phyloP scores from a whole-genome alignment of 92 coral and sea anemone genomes.

The Epizoanthus rinbou region DNA sequence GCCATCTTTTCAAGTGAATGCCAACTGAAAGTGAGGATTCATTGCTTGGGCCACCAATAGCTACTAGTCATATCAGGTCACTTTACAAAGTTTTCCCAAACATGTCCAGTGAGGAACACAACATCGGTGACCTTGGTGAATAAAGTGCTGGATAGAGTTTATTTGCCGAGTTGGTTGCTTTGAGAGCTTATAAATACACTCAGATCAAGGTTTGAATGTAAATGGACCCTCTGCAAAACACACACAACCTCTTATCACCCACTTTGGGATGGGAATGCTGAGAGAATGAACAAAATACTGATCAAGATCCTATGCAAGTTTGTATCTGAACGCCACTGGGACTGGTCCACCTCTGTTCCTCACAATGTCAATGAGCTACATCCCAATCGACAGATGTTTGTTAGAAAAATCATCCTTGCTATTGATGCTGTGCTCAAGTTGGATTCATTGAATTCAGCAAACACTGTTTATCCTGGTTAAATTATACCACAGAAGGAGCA shows the following conservation, averaged over 20 bases:
- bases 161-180: constrained; percentile 33
- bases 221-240: constrained; percentile 36
- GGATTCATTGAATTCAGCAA: too few species aligned
- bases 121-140: constrained; percentile 29
- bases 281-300: constrained; percentile 43
- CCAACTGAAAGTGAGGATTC: constrained; percentile 48
- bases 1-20: constrained; percentile 48
- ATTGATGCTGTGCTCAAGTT: too few species aligned
- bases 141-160: constrained; percentile 51
- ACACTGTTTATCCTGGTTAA: too few species aligned
- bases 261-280: constrained; percentile 46
- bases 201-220: too few species aligned
- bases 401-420: too few species aligned
- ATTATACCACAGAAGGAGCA: too few species aligned
- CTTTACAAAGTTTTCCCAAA: constrained; percentile 46
- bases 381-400: too few species aligned
- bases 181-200: too few species aligned
- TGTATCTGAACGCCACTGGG: not conserved
- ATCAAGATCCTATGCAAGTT: constrained; percentile 41
- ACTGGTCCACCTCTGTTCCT: too few species aligned
- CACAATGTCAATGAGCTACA: too few species aligned
- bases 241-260: constrained; percentile 33
- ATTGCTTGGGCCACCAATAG: constrained; percentile 44
- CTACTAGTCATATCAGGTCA: constrained; percentile 56
- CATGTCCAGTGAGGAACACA: constrained; percentile 45